Percentiles rank a stretch among this genome's conserved stretches.
Conservation (phyloP, 2,888 invertebrate genomes). For the Isotomurus palustris region DNA sequence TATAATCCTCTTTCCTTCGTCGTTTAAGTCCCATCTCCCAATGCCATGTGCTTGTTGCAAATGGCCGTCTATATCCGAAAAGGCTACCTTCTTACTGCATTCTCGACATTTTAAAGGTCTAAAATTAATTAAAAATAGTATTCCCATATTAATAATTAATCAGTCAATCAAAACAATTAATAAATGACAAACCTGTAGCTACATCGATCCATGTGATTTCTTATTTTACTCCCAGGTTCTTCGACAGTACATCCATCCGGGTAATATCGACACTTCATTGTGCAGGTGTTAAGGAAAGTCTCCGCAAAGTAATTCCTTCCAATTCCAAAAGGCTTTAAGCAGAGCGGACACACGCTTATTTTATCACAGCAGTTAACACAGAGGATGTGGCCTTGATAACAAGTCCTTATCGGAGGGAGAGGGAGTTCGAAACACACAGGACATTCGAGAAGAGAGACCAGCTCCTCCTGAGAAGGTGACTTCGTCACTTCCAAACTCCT, state of each 20-base stretch:
- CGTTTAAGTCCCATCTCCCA: slow-evolving; percentile 36
- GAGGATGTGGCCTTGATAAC: slow-evolving; percentile 38
- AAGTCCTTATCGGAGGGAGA: slow-evolving; percentile 38
- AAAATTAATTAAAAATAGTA: slow-evolving; percentile 2
- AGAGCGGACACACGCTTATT: slow-evolving; percentile 34
- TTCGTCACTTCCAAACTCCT: slow-evolving; percentile 30
- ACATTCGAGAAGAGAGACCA: slow-evolving; percentile 38
- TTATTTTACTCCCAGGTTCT: slow-evolving; percentile 29
- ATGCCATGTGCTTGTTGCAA: slow-evolving; percentile 23
- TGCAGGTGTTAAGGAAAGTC: slow-evolving; percentile 32
- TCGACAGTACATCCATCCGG: slow-evolving; percentile 33
- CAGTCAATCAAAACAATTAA: no score
- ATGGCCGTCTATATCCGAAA: slow-evolving; percentile 33
- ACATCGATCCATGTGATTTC: slow-evolving; percentile 29
- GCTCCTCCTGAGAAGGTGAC: slow-evolving; percentile 30
- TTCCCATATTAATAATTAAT: background rate
- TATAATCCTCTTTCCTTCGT: slow-evolving; percentile 33
- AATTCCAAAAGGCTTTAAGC: slow-evolving; percentile 34
- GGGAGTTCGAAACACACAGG: slow-evolving; percentile 42
- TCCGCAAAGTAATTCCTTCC: slow-evolving; percentile 41
- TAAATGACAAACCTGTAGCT: slow-evolving; percentile 27
- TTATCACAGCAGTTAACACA: slow-evolving; percentile 29
- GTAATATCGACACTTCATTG: slow-evolving; percentile 33
- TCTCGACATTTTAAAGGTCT: slow-evolving; percentile 37
- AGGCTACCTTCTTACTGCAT: slow-evolving; percentile 27